Conservation (phyloP, 2,797 vertebrate genomes). For the Anguilla megastoma region DNA sequence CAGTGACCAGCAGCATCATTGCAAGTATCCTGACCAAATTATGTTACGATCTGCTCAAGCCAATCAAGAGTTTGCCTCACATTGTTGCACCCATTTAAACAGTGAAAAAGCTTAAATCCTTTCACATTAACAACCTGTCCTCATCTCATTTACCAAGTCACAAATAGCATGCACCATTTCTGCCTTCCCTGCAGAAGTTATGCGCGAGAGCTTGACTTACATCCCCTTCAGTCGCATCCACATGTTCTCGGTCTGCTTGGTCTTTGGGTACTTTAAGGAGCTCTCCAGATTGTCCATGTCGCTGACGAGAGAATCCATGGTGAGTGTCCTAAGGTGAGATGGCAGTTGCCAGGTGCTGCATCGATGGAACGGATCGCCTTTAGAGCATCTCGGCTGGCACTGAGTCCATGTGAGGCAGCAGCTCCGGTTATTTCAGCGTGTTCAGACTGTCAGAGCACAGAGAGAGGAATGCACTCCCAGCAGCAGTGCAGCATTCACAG, state of each 20-base stretch:
- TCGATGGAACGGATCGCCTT: conserved; percentile 53
- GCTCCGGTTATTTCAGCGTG: conserved; percentile 61
- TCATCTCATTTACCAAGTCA: neutral
- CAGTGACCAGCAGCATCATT: neutral
- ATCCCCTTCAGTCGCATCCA: conserved; percentile 86
- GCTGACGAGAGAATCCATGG: conserved; percentile 76
- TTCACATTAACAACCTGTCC: neutral
- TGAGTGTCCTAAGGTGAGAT: conserved; percentile 59
- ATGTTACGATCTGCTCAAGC: neutral
- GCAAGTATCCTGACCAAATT: neutral
- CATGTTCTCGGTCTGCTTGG: conserved; percentile 84
- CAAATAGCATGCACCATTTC: neutral
- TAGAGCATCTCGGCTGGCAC: conserved; percentile 61
- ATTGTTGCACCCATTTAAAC: neutral
- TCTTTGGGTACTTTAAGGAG: conserved; percentile 76
- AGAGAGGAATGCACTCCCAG: conserved; percentile 25
- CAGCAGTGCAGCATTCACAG: conserved; percentile 36
- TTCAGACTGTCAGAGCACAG: conserved; percentile 57
- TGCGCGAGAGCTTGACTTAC: conserved; percentile 71
- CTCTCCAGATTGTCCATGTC: conserved; percentile 74
- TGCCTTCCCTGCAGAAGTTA: conserved; percentile 2
- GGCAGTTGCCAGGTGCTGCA: conserved; percentile 36
- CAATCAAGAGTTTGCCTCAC: neutral
- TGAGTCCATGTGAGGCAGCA: conserved; percentile 57
- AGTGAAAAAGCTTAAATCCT: neutral